Percentiles rank a stretch among this genome's conserved stretches.
These are phyloP conservation scores for Sisor rabdophorus DNA, from an alignment of 2,113 vertebrate species.

Conservation along the genomic window DNA sequence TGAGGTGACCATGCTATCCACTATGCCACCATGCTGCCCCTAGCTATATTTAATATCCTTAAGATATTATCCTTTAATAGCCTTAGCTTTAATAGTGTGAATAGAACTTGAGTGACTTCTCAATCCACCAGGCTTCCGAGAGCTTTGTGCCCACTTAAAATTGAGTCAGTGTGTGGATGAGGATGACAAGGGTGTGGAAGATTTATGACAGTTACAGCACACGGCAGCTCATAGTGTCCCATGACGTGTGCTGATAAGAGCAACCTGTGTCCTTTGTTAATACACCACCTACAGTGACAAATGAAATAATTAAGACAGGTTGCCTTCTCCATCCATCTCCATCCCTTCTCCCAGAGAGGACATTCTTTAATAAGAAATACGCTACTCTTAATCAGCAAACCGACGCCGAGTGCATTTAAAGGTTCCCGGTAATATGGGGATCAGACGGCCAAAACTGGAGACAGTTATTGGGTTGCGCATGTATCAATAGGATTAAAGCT, in stretches of 20 bases:
- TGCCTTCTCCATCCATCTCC: constrained; percentile 9
- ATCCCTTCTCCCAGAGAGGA: constrained; percentile 51
- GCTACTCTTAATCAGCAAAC: constrained; percentile 68
- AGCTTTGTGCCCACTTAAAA: constrained; percentile 11
- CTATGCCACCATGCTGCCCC: too few relatives aligned
- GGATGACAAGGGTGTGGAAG: constrained; percentile 21
- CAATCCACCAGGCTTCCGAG: background rate
- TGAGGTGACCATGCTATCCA: too few relatives aligned
- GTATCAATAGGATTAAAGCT: constrained; percentile 68
- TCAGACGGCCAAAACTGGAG: constrained; percentile 55
- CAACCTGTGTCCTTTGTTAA: constrained; percentile 37
- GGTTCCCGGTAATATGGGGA: constrained; percentile 58
- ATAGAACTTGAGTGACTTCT: constrained; percentile 5
- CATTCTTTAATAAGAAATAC: constrained; percentile 58
- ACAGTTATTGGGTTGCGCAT: constrained; percentile 64
- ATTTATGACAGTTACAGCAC: constrained; percentile 33
- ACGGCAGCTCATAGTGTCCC: constrained; percentile 30
- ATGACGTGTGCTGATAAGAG: constrained; percentile 42
- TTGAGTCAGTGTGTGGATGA: constrained; percentile 30
- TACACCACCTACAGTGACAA: constrained; percentile 35
- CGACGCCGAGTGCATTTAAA: constrained; percentile 74
- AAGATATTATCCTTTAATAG: too few relatives aligned
- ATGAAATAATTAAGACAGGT: constrained; percentile 40
- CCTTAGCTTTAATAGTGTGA: constrained; percentile 6
- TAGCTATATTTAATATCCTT: background rate